Conservation (phyloP, 2,888 invertebrate genomes). For the Bembecia ichneumoniformis region DNA sequence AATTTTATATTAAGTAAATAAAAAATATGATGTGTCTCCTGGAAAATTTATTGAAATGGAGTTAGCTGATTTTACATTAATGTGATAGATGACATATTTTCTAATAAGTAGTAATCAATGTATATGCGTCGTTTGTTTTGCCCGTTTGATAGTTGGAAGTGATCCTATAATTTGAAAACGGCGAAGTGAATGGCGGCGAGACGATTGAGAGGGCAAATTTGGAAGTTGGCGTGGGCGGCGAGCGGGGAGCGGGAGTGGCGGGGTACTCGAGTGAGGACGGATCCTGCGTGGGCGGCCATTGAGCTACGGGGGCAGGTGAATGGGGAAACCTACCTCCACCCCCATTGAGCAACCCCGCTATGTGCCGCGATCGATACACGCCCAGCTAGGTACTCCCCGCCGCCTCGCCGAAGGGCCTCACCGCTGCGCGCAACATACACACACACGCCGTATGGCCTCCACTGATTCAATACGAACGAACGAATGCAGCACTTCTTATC, state of each 20-base stretch:
- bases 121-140: neutral
- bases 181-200: constrained; percentile 50
- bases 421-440: constrained; percentile 2
- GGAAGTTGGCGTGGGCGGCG: constrained; percentile 40
- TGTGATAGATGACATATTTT: too few relatives aligned
- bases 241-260: constrained; percentile 14
- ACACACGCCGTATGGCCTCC: neutral
- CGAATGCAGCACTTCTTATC: constrained; percentile 15
- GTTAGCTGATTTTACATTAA: too few relatives aligned
- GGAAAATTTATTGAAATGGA: too few relatives aligned
- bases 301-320: constrained; percentile 65
- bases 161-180: constrained; percentile 35
- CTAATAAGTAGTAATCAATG: too few relatives aligned
- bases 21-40: too few relatives aligned
- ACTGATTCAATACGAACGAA: constrained; percentile 15
- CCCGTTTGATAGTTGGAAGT: neutral
- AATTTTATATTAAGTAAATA: too few relatives aligned
- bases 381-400: constrained; percentile 21
- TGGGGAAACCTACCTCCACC: constrained; percentile 45
- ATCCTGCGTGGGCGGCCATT: constrained; percentile 64
- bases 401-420: constrained; percentile 12
- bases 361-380: constrained; percentile 43
- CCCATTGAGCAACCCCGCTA: constrained; percentile 37
- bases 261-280: constrained; percentile 25
- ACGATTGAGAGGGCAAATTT: constrained; percentile 49